Conservation (phyloP, 2,888 invertebrate genomes). For the Mylabris sibirica region DNA sequence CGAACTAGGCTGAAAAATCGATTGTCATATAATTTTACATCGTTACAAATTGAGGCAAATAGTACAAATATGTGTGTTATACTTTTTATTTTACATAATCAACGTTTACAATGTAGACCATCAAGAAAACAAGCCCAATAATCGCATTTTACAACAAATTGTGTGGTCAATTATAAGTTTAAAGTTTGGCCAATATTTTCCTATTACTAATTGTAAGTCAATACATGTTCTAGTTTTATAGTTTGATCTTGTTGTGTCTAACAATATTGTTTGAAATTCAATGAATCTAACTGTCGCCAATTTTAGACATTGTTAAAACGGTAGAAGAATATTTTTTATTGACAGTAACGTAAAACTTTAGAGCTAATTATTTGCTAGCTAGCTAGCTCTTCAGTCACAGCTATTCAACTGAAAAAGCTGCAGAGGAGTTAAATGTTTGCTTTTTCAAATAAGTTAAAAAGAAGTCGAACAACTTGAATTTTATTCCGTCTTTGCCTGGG, state of each 20-base stretch:
- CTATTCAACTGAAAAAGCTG: too few species aligned
- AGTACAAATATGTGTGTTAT: slow-evolving; percentile 3
- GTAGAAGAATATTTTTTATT: too few species aligned
- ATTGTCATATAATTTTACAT: not conserved
- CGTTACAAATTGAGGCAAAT: not conserved
- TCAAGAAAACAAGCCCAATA: not conserved
- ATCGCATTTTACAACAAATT: not conserved
- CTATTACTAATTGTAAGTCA: not conserved
- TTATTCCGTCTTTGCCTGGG: too few species aligned
- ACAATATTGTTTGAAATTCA: not conserved
- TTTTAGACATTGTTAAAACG: too few species aligned
- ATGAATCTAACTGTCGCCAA: not conserved
- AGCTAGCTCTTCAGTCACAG: too few species aligned
- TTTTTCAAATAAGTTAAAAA: too few species aligned
- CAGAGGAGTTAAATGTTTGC: too few species aligned
- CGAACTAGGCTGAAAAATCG: not conserved
- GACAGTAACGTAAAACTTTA: too few species aligned
- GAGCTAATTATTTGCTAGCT: too few species aligned
- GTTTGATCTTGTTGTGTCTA: not conserved
- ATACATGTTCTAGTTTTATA: not conserved
- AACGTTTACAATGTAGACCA: not conserved
- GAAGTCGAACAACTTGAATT: too few species aligned
- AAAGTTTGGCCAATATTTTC: not conserved
- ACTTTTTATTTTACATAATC: not conserved
- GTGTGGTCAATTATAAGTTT: too few species aligned